Evolutionary conservation across 2,113 vertebrate species (phyloP).

Genomic region (Varanus komodoensis): DNA sequence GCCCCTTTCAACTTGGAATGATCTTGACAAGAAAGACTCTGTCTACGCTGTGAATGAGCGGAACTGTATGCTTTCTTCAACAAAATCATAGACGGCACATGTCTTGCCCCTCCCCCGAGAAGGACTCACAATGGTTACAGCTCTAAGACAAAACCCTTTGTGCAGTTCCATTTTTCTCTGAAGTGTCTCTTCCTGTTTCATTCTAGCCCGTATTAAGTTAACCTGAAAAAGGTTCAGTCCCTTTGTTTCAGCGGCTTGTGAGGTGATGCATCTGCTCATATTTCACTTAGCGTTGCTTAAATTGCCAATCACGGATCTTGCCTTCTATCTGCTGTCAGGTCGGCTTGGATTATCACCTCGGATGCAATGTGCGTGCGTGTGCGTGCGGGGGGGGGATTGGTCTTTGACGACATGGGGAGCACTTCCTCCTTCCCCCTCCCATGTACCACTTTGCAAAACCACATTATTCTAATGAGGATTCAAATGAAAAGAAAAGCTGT

Average conservation of each 20-base stretch:
- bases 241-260: constrained; percentile 74
- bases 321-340: constrained; percentile 74
- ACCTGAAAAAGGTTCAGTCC: constrained; percentile 74
- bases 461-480: constrained; percentile 90
- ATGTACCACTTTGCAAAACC: constrained; percentile 79
- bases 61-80: constrained; percentile 53
- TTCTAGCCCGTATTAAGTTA: constrained; percentile 70
- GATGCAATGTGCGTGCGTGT: constrained; percentile 49
- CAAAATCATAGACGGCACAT: constrained; percentile 39
- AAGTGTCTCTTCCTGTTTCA: constrained; percentile 70
- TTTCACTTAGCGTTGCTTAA: constrained; percentile 77
- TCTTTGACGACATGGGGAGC: constrained; percentile 62
- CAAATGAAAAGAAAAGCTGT: constrained; percentile 86
- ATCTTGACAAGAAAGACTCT: constrained; percentile 61
- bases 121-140: constrained; percentile 39
- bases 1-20: constrained; percentile 59
- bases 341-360: constrained; percentile 74
- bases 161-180: constrained; percentile 50
- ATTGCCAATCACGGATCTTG: constrained; percentile 80
- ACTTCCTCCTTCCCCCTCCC: constrained; percentile 53
- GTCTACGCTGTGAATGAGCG: constrained; percentile 24
- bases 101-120: constrained; percentile 1
- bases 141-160: constrained; percentile 46
- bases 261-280: constrained; percentile 77
- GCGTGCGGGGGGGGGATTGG: constrained; percentile 32